These are phyloP conservation scores for Pterophyllum scalare DNA, from an alignment of 2,113 vertebrate species.

Conservation along the genomic window DNA sequence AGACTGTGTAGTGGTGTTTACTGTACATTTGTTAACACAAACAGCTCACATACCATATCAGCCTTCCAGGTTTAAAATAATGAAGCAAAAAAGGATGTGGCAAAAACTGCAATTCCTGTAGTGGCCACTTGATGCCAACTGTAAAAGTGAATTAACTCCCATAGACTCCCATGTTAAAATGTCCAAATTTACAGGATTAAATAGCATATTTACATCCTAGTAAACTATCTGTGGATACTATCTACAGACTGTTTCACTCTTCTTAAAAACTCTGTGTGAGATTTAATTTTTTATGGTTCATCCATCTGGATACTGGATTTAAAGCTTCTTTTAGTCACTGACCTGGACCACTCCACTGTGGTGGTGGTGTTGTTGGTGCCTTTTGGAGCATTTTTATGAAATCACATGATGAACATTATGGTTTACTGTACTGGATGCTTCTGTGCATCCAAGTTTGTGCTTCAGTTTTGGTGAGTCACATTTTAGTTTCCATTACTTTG, in stretches of 20 bases:
- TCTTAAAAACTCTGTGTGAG: background rate
- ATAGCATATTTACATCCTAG: background rate
- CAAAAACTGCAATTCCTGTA: background rate
- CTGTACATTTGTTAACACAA: background rate
- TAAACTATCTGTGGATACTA: background rate
- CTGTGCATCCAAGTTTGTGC: background rate
- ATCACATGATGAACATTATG: background rate
- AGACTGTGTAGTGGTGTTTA: background rate
- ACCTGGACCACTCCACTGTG: background rate
- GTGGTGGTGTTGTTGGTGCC: background rate
- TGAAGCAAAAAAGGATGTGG: background rate
- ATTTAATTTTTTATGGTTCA: background rate
- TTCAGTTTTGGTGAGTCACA: background rate
- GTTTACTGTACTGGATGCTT: background rate
- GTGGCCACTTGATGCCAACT: background rate
- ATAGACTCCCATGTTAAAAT: background rate
- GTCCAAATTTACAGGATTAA: background rate
- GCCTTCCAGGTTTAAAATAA: background rate
- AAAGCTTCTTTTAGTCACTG: background rate
- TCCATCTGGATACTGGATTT: background rate
- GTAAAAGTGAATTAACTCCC: background rate
- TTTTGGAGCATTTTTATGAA: background rate
- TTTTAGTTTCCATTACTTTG: background rate
- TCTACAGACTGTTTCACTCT: background rate
- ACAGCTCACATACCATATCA: background rate